Conservation (phyloP, 2,113 vertebrate species). For the Sinosuthora webbiana region DNA sequence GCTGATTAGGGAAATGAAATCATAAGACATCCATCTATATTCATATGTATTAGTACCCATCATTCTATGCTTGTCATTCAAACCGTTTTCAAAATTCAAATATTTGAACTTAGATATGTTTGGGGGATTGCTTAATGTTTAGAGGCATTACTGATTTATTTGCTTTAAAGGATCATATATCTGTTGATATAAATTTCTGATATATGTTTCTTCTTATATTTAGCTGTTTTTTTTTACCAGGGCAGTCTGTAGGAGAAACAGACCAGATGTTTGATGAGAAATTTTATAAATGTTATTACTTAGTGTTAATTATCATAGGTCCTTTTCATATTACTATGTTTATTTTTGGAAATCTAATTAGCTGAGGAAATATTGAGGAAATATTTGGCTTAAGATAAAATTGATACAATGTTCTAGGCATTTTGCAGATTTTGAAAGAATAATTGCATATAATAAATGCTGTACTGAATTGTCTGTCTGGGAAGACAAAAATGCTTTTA, state of each 20-base stretch:
- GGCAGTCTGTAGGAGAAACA: background rate
- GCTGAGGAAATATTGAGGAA: background rate
- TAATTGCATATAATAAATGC: background rate
- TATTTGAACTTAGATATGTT: background rate
- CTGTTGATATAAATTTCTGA: background rate
- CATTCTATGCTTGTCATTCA: background rate
- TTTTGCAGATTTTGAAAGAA: background rate
- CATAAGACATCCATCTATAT: background rate
- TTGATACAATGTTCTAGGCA: background rate
- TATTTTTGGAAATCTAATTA: conserved; percentile 2
- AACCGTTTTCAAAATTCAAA: background rate
- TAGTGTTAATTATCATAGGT: background rate
- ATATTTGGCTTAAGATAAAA: background rate
- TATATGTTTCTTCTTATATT: background rate
- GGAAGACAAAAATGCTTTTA: background rate
- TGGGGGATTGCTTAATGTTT: background rate
- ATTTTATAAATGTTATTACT: background rate
- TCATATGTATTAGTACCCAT: background rate
- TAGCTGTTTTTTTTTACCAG: background rate
- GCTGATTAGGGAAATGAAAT: background rate
- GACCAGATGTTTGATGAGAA: background rate
- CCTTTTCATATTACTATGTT: background rate
- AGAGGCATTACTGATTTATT: background rate
- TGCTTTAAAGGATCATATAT: background rate
- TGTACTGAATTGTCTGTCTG: background rate